Percentiles rank a stretch among this genome's conserved stretches.
These are phyloP conservation scores for Synanthedon andrenaeformis DNA, from an alignment of 2,888 invertebrate genomes.

Conservation along the genomic window DNA sequence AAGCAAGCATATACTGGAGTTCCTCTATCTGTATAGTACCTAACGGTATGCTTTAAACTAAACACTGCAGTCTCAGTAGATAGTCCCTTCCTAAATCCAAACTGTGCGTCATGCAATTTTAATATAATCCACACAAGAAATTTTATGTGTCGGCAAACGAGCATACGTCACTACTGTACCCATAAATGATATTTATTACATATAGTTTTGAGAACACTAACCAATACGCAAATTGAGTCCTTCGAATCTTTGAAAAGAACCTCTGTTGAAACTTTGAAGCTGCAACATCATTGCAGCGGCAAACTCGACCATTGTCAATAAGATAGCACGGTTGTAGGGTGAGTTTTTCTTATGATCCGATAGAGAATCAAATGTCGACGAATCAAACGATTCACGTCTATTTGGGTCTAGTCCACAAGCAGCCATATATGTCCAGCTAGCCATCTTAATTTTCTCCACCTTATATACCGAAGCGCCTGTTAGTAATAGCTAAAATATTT, in stretches of 20 bases:
- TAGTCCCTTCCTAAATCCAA: no score
- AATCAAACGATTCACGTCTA: constrained; percentile 71
- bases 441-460: constrained; percentile 97
- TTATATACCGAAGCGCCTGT: constrained; percentile 72
- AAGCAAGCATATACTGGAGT: no score
- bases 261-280: constrained; percentile 65
- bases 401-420: constrained; percentile 90
- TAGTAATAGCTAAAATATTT: constrained; percentile 70
- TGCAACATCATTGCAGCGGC: constrained; percentile 66
- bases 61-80: no score
- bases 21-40: no score
- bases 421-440: constrained; percentile 97
- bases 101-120: no score
- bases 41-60: no score
- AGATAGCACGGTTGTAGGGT: constrained; percentile 48
- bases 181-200: not conserved
- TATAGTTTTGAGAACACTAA: constrained; percentile 25
- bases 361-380: constrained; percentile 27
- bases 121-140: no score
- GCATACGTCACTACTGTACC: no score
- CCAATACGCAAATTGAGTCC: constrained; percentile 81
- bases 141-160: no score
- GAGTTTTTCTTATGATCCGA: constrained; percentile 36
- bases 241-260: constrained; percentile 71
- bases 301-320: constrained; percentile 61